Evolutionary conservation across 2,888 invertebrate species (phyloP).

Genomic region (Epiblema foenella): DNA sequence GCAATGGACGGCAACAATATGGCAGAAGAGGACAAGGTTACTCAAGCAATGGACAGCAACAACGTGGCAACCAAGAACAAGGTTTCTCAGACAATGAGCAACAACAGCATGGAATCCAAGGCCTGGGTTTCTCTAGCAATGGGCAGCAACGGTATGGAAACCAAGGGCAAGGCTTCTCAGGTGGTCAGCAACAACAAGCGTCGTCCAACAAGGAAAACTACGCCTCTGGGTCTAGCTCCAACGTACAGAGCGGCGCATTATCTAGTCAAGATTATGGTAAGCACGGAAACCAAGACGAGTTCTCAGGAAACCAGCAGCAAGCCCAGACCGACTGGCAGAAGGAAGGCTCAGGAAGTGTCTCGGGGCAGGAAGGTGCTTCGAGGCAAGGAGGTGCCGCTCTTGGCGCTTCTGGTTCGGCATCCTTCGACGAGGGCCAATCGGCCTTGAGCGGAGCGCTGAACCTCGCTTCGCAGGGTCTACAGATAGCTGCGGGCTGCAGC

Average conservation of each 20-base stretch:
- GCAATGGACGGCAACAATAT: constrained; percentile 1
- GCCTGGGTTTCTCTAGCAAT: constrained; percentile 4
- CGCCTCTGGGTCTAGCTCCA: constrained; percentile 27
- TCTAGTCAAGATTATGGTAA: constrained; percentile 18
- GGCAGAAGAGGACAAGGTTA: constrained; percentile 6
- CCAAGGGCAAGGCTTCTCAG: neutral
- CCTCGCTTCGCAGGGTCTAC: constrained; percentile 67
- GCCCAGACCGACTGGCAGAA: constrained; percentile 43
- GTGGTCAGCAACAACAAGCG: constrained; percentile 17
- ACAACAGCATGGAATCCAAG: constrained; percentile 15
- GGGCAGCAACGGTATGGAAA: constrained; percentile 17
- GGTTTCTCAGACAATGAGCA: constrained; percentile 18
- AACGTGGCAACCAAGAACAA: too few relatives aligned
- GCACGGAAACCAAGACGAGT: constrained; percentile 5
- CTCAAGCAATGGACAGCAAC: constrained; percentile 9
- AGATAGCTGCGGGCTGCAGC: constrained; percentile 63
- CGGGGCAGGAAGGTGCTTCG: constrained; percentile 21
- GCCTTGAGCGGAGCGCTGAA: constrained; percentile 65
- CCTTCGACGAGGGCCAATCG: constrained; percentile 50
- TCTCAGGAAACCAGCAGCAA: constrained; percentile 34
- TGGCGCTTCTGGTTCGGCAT: constrained; percentile 44
- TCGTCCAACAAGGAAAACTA: constrained; percentile 21
- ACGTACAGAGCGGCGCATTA: constrained; percentile 24
- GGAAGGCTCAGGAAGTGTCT: constrained; percentile 38
- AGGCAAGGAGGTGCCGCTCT: constrained; percentile 44